Evolutionary conservation across 2,113 vertebrate species (phyloP), one percentile per base, ranked within the genome.

Genomic region (Mormyrus lacerda): DNA sequence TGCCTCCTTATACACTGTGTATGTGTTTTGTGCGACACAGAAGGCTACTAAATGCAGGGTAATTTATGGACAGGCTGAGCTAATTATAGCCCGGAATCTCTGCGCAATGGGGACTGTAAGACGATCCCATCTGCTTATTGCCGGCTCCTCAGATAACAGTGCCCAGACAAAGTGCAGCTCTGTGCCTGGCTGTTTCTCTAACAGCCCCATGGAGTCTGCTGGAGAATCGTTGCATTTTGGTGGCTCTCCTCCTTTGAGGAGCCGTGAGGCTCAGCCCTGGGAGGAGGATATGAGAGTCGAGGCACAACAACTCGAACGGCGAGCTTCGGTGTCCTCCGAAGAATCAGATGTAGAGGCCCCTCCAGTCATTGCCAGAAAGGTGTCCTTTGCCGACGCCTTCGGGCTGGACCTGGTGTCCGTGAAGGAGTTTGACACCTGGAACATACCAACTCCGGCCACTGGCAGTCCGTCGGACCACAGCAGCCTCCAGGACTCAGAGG

Each of bases 101-200:
- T 96, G 95, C 95, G 96, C 97, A 98, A 96, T 97, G 98, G 99
- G 97, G 96, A 96, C 95, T 96, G 98, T 97, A 99, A 99, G 94
- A 94, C 90, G 97, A 98, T 96, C 96, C 97, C 96, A 93, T 97
- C 95, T 97, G 97, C 97, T 96, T 96, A 97, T 95, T 95, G 95
- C 93, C 92, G 93, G 93, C 91, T 94, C 95, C 96, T 97, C 96
- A 96, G 97, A 97, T 97, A 96, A 97, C 97, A 97, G 93, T 94
- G 94, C 94, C 94, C 95, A 96, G 95, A 96, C 95, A 95, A 94
- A 92, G 94, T 94, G 94, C 93, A 92, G 91, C 91, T 93, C 91
- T 84, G 31, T 94, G 92, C 93, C 91, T 91, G 87, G 93, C 95
- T 95, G 95, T 94, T 93, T 95, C 94, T 91, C 95, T 93, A 94